Evolutionary conservation across 37 sponge, comb jelly and placozoan species (phyloP).

Genomic region (Geodia barretti): DNA sequence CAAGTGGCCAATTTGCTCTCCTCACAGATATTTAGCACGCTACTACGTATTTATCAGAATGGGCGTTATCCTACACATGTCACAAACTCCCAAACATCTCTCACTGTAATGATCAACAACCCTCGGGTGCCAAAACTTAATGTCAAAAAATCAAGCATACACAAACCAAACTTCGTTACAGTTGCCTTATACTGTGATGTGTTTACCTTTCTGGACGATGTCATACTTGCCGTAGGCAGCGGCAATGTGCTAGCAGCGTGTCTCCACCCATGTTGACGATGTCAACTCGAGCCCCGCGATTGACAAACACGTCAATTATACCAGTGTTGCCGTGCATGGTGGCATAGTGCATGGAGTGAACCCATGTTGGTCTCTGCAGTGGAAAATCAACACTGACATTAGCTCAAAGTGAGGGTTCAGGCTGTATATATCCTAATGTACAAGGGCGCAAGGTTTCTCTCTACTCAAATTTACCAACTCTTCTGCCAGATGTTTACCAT

Average conservation of each 20-base stretch:
- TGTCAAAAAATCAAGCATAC: neutral
- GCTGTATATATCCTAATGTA: too few relatives aligned
- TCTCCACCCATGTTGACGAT: conserved; percentile 97
- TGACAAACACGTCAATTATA: conserved; percentile 74
- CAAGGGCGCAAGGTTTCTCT: too few relatives aligned
- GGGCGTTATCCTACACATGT: too few relatives aligned
- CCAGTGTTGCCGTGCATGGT: conserved; percentile 69
- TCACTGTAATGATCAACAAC: neutral
- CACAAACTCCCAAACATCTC: too few relatives aligned
- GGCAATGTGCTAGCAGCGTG: conserved; percentile 89
- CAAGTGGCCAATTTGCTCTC: too few relatives aligned
- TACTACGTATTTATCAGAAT: too few relatives aligned
- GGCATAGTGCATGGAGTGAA: conserved; percentile 94
- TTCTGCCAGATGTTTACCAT: too few relatives aligned
- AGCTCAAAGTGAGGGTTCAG: too few relatives aligned
- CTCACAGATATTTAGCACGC: too few relatives aligned
- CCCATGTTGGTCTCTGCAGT: conserved; percentile 90
- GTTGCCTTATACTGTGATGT: neutral
- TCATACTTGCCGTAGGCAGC: conserved; percentile 81
- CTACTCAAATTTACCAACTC: too few relatives aligned
- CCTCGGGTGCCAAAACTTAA: too few relatives aligned
- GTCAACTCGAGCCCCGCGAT: conserved; percentile 70
- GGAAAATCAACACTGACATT: too few relatives aligned
- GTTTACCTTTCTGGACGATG: conserved; percentile 71
- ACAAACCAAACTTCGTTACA: conserved; percentile 4